Base-by-base conservation (phyloP, 23 tunicate species). In the Ascidia mentula region DNA sequence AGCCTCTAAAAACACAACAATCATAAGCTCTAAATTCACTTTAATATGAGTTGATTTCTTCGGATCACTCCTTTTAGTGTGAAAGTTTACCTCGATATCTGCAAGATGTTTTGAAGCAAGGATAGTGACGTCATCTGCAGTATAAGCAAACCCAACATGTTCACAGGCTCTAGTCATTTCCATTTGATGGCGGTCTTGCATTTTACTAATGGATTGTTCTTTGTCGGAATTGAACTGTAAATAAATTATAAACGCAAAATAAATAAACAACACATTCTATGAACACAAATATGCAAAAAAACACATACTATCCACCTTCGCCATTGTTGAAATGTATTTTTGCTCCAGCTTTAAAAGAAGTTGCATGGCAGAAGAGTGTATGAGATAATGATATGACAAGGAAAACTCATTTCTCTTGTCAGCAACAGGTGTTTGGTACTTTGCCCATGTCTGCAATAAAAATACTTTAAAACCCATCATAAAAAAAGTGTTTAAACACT, bases 111-210 rank as follows among this genome's bases (percentile, higher is more conserved):
- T 78, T 34, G 80, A 42, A 9, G 89, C 87, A 30, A 93, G 77
- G 17, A 60, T 69, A 31, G 84, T 76, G 37, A 93, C 89, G 65
- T 93, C 89, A 34, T 84, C 74, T 33, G 80, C 75, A 17, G 98
- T 80, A 72, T 82, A 93, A 15, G 87, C 86, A 76, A 80, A 88
- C 15, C 97, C 97, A 74, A 93, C 84, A 84, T 88, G 77, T 38
- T 93, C 98, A 76, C 93, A 88, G 36, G 85, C 87, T 0, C 93
- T 60, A n/a, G 88, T 59, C 93, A 93, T 93, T 76, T 93, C 98
- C 69, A 84, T 36, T 76, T 87, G 86, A 4, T 93, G 98, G 2
- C 84, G 78, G 60, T 93, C 93, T 37, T 75, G 81, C 81, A 88
- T 79, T 59, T 84, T 93, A 24, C 31, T 32, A 24, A 88, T 37